Percentiles rank a stretch among this genome's conserved stretches.
Evolutionary conservation across 2,113 vertebrate genomes (phyloP).

Genomic region (Chinchilla lanigera): DNA sequence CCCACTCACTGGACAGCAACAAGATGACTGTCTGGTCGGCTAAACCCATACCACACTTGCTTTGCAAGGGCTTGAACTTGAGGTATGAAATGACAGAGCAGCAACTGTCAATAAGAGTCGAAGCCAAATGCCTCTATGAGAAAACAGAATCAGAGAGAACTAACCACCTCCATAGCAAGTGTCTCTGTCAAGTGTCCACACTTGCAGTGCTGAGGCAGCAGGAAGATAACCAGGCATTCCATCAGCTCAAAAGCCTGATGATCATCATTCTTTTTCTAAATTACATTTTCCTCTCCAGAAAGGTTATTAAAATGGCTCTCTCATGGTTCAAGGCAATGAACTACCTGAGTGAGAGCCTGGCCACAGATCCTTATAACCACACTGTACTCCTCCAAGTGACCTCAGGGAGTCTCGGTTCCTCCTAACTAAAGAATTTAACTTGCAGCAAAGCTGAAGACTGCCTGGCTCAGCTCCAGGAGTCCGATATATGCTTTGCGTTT

Average conservation of each 20-base stretch:
- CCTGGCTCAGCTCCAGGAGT: background rate
- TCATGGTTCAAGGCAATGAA: background rate
- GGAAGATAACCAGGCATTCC: background rate
- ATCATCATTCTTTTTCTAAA: background rate
- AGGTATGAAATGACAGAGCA: background rate
- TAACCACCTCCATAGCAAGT: accelerated
- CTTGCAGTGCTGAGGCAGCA: accelerated
- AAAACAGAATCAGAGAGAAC: background rate
- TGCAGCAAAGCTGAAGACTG: background rate
- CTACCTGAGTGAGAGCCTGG: background rate
- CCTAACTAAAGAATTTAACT: background rate
- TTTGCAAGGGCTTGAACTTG: background rate
- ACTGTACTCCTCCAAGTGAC: background rate
- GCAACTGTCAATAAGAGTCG: background rate
- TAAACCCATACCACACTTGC: background rate
- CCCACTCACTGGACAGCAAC: background rate
- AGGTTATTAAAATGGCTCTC: background rate
- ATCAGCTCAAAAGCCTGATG: background rate
- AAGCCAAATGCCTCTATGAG: background rate
- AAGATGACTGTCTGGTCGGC: background rate
- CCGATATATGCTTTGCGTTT: background rate
- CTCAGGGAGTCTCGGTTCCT: background rate
- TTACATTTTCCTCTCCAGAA: background rate
- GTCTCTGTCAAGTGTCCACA: background rate
- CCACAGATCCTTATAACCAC: background rate